A percentile compares a stretch with the other conserved stretches of the same genome.
phyloP scores from a whole-genome alignment of 2,113 vertebrate genomes.

The Mirza zaza region DNA sequence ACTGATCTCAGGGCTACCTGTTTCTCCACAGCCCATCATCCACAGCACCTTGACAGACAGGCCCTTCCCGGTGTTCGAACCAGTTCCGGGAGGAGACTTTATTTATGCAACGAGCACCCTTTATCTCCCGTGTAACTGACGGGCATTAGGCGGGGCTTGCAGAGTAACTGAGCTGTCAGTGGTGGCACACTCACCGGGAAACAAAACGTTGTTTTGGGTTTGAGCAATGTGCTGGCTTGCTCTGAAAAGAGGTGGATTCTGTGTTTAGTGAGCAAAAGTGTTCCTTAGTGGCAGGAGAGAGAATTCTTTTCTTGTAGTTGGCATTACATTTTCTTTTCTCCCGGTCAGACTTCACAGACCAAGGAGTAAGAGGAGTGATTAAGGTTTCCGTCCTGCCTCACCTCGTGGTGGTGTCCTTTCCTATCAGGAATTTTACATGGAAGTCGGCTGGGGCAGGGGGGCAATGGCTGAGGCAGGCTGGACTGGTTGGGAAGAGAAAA shows the following conservation, averaged over 20 bases:
- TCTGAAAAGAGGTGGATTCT: conserved; percentile 44
- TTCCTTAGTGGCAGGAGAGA: neutral
- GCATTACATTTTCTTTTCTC: neutral
- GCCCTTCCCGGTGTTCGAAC: neutral
- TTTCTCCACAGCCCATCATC: neutral
- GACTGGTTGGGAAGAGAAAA: neutral
- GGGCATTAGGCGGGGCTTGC: neutral
- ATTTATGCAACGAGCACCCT: neutral
- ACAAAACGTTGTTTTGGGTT: conserved; percentile 45
- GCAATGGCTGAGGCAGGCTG: neutral
- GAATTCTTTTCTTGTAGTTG: neutral
- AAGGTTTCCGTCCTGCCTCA: neutral
- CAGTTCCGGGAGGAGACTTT: neutral
- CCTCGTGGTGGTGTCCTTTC: rapidly evolving
- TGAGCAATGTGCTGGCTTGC: neutral
- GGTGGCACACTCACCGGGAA: neutral
- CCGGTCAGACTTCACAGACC: neutral
- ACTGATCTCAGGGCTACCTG: neutral
- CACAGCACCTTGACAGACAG: rapidly evolving
- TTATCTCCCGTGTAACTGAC: neutral
- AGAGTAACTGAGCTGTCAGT: neutral
- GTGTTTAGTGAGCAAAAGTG: neutral
- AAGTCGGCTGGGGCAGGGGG: neutral
- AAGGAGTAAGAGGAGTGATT: neutral
- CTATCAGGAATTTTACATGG: neutral